These are phyloP conservation scores for Sweltsa coloradensis DNA, from an alignment of 1,140 invertebrate genomes.

Conservation along the genomic window DNA sequence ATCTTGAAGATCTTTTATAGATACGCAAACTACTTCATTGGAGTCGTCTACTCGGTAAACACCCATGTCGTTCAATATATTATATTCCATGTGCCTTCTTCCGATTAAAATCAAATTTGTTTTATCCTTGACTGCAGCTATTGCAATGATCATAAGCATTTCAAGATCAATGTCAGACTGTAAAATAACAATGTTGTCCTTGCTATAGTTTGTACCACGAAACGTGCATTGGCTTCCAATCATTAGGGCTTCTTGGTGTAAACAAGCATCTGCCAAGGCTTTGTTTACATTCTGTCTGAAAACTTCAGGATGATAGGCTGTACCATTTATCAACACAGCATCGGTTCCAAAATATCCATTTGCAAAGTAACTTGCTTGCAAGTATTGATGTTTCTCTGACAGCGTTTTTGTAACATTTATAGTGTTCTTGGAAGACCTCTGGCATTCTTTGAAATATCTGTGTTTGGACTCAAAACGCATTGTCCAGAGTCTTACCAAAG, in stretches of 20 bases:
- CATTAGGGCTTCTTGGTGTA: neutral
- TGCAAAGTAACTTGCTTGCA: neutral
- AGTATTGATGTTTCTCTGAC: slow-evolving; percentile 4
- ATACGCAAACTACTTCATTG: neutral
- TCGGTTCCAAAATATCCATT: neutral
- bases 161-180: slow-evolving; percentile 1
- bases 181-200: neutral
- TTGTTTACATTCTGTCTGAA: neutral
- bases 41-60: neutral
- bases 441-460: slow-evolving; percentile 17
- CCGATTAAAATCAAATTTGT: neutral
- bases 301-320: neutral
- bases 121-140: neutral
- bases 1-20: neutral
- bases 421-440: slow-evolving; percentile 12
- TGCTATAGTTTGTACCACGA: neutral
- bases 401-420: slow-evolving; percentile 13
- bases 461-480: slow-evolving; percentile 17
- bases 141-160: neutral
- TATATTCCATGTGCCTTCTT: neutral
- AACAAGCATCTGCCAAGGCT: neutral
- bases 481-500: slow-evolving; percentile 13
- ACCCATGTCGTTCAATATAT: neutral
- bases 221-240: neutral
- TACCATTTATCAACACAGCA: neutral